Evolutionary conservation across 2,888 invertebrate genomes (phyloP).

Genomic region (Laspeyria flexula): DNA sequence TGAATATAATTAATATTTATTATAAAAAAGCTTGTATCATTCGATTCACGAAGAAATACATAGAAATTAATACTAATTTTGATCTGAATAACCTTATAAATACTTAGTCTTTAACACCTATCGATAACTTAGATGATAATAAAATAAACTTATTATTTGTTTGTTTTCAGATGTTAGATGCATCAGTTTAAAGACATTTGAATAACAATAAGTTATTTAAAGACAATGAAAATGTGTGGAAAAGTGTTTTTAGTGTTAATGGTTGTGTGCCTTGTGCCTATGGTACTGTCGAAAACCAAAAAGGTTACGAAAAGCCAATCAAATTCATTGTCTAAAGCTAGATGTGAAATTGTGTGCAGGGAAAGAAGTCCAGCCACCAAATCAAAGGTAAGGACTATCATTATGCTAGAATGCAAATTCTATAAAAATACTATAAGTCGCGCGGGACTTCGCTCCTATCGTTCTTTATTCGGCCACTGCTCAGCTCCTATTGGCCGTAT

Average conservation of each 20-base stretch:
- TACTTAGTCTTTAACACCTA: neutral
- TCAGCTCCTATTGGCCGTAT: too few relatives aligned
- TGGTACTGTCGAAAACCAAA: constrained; percentile 61
- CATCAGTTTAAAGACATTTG: constrained; percentile 13
- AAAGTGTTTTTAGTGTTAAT: constrained; percentile 61
- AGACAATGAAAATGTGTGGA: constrained; percentile 54
- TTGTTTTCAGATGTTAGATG: constrained; percentile 32
- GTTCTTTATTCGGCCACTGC: too few relatives aligned
- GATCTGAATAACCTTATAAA: too few relatives aligned
- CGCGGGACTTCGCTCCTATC: too few relatives aligned
- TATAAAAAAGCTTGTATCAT: too few relatives aligned
- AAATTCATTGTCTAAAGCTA: constrained; percentile 85
- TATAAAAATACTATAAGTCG: too few relatives aligned
- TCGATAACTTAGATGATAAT: too few relatives aligned
- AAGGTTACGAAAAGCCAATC: constrained; percentile 73
- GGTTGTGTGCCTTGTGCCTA: constrained; percentile 53
- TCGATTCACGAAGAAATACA: too few relatives aligned
- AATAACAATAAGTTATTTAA: constrained; percentile 17
- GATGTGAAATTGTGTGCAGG: constrained; percentile 87
- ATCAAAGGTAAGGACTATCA: constrained; percentile 63
- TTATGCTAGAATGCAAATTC: too few relatives aligned
- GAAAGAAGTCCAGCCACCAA: constrained; percentile 70
- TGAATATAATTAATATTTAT: too few relatives aligned
- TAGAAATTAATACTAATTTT: too few relatives aligned
- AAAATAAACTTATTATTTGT: neutral